phyloP scores from a whole-genome alignment of 2,113 vertebrate species.

The Coptodon bakossiorum region DNA sequence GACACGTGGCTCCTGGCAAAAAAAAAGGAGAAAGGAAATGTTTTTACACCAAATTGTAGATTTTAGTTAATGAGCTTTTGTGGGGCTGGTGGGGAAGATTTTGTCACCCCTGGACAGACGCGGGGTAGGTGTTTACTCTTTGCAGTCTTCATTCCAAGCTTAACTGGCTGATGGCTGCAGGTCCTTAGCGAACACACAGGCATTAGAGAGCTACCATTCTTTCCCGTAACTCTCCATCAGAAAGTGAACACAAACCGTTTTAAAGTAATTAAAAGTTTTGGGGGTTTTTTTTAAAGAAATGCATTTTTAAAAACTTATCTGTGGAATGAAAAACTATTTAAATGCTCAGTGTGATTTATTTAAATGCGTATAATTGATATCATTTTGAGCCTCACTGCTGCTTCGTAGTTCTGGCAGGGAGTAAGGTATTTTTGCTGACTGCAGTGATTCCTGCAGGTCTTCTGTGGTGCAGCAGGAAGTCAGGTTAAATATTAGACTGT shows the following conservation, averaged over 20 bases:
- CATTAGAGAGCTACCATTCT: background rate
- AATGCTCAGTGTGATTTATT: background rate
- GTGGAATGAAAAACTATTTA: background rate
- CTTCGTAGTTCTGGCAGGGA: background rate
- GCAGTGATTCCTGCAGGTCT: conserved; percentile 17
- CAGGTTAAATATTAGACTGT: conserved; percentile 68
- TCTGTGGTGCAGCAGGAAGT: conserved; percentile 53
- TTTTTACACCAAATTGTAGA: background rate
- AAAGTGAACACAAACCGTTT: background rate
- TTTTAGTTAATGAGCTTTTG: background rate
- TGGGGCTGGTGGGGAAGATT: background rate
- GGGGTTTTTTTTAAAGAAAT: fast-evolving
- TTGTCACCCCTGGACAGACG: background rate
- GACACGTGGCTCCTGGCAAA: background rate
- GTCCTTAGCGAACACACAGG: background rate
- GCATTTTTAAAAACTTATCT: background rate
- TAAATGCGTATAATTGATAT: background rate
- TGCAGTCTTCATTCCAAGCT: background rate
- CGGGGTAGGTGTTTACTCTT: background rate
- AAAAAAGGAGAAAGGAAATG: background rate
- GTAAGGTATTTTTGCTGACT: conserved; percentile 63
- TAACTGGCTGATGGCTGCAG: background rate
- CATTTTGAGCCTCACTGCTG: background rate
- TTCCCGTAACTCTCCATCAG: background rate
- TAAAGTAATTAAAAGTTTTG: background rate